phyloP scores from a whole-genome alignment of 2,113 vertebrate genomes.

The Xyrauchen texanus region DNA sequence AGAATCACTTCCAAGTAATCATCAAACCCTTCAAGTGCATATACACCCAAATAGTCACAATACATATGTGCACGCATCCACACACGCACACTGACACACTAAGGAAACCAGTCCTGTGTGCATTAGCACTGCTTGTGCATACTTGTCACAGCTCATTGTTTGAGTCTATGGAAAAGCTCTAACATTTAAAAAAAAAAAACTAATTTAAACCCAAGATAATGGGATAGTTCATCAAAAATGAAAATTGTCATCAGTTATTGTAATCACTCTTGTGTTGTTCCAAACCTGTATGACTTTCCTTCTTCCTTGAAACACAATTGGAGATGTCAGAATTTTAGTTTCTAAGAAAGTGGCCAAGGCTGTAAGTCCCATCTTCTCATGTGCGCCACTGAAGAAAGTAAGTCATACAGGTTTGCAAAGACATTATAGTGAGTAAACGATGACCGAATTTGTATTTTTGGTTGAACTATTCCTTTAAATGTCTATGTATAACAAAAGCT shows the following conservation, averaged over 20 bases:
- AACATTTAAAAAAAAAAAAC: conserved; percentile 47
- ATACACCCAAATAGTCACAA: conserved; percentile 11
- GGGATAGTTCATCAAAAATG: too few species aligned
- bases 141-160: neutral
- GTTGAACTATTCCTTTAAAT: neutral
- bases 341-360: too few species aligned
- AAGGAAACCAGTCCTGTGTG: conserved; percentile 56
- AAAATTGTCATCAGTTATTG: too few species aligned
- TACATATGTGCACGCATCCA: conserved; percentile 16
- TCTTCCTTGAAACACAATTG: too few species aligned
- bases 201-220: conserved; percentile 38
- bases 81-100: conserved; percentile 23
- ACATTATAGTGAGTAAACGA: too few species aligned
- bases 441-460: too few species aligned
- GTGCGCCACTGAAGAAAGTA: too few species aligned
- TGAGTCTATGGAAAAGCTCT: conserved; percentile 23
- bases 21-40: conserved; percentile 9
- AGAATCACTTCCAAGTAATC: conserved; percentile 36
- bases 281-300: too few species aligned
- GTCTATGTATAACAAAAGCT: conserved; percentile 47
- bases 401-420: too few species aligned
- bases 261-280: too few species aligned
- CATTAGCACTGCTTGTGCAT: neutral
- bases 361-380: too few species aligned
- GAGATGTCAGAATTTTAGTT: too few species aligned